phyloP scores from a whole-genome alignment of 2,888 invertebrate species.

The Pyrrhosoma nymphula region DNA sequence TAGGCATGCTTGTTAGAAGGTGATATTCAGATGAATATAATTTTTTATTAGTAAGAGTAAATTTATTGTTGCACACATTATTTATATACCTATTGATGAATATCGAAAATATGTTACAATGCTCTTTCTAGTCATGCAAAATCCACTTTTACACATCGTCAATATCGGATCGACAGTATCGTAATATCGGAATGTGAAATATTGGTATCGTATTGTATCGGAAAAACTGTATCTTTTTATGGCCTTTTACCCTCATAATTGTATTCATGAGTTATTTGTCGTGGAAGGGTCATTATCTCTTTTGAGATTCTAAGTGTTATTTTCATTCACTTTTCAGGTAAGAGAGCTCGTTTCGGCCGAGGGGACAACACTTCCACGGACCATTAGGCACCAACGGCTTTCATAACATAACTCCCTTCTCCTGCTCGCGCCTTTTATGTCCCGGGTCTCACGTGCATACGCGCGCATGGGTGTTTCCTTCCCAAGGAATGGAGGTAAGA shows the following conservation, averaged over 20 bases:
- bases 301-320: neutral
- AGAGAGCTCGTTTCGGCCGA: neutral
- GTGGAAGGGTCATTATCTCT: neutral
- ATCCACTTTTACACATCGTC: too few relatives aligned
- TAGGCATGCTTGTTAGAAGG: too few relatives aligned
- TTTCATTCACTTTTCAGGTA: conserved; percentile 5
- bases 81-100: too few relatives aligned
- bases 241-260: neutral
- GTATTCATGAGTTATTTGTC: neutral
- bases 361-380: neutral
- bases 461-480: neutral
- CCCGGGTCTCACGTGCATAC: neutral
- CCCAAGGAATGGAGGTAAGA: neutral
- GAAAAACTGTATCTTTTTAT: too few relatives aligned
- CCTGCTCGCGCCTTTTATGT: neutral
- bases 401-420: neutral
- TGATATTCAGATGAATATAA: too few relatives aligned
- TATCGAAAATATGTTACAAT: too few relatives aligned
- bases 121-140: too few relatives aligned
- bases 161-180: too few relatives aligned
- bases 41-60: too few relatives aligned
- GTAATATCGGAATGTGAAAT: too few relatives aligned
- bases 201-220: too few relatives aligned
- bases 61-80: too few relatives aligned
- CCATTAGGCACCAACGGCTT: neutral